phyloP scores from a whole-genome alignment of 2,888 invertebrate genomes.

The Sclerodermus sp. region DNA sequence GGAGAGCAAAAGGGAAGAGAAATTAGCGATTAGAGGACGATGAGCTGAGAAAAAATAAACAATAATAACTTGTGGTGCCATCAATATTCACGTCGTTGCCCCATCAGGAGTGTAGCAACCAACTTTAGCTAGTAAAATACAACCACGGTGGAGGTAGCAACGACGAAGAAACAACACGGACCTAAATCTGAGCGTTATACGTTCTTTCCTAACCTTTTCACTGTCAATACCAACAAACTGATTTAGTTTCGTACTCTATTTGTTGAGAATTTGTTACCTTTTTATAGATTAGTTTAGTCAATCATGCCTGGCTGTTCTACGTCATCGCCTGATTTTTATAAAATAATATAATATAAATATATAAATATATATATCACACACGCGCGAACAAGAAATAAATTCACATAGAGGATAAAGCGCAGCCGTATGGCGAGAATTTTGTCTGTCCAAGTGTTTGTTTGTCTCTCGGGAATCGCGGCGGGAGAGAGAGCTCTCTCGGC shows the following conservation, averaged over 20 bases:
- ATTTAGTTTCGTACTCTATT: constrained; percentile 53
- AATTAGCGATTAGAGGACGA: no score
- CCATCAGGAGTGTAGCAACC: constrained; percentile 41
- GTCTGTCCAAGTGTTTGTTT: constrained; percentile 42
- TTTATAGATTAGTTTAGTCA: constrained; percentile 52
- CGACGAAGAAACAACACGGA: constrained; percentile 45
- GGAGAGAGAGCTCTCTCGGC: constrained; percentile 38
- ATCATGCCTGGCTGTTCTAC: constrained; percentile 44
- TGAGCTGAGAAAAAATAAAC: constrained; percentile 21
- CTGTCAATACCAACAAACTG: constrained; percentile 45
- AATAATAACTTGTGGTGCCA: constrained; percentile 39
- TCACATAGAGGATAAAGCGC: constrained; percentile 25
- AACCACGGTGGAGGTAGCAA: constrained; percentile 33
- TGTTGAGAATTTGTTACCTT: constrained; percentile 55
- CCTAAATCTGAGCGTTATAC: constrained; percentile 51
- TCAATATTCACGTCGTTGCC: constrained; percentile 18
- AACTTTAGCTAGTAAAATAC: constrained; percentile 27
- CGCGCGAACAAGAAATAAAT: constrained; percentile 20
- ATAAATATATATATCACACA: neutral
- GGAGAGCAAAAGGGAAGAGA: no score
- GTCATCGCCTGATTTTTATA: constrained; percentile 51
- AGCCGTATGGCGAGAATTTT: constrained; percentile 29
- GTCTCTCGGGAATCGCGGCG: no score
- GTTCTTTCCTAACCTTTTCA: constrained; percentile 50
- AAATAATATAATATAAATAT: constrained; percentile 22